These are phyloP conservation scores for Caenorhabditis sp. DNA, from an alignment of 2,888 invertebrate genomes.

Conservation along the genomic window DNA sequence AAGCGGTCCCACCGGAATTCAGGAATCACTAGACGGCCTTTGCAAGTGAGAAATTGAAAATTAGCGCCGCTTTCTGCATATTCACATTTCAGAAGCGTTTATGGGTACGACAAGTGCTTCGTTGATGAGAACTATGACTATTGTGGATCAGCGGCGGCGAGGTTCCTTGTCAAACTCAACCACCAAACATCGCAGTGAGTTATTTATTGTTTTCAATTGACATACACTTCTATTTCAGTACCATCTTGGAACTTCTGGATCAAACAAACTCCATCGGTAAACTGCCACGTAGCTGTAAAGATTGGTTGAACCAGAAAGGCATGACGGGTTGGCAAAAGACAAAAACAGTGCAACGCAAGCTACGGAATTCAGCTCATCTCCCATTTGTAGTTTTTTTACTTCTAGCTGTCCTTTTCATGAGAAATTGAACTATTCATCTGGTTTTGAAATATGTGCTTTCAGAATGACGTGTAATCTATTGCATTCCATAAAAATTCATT, in stretches of 20 bases:
- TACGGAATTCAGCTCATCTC: conserved; percentile 56
- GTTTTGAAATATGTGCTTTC: conserved; percentile 28
- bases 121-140: conserved; percentile 69
- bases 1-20: conserved; percentile 64
- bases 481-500: conserved; percentile 3
- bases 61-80: background rate
- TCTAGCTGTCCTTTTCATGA: conserved; percentile 21
- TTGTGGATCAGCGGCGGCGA: conserved; percentile 69
- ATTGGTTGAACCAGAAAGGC: conserved; percentile 66
- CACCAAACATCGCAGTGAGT: conserved; percentile 69
- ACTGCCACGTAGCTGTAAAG: conserved; percentile 61
- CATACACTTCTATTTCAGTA: conserved; percentile 23
- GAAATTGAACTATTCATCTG: conserved; percentile 3
- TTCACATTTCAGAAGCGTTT: conserved; percentile 58
- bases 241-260: conserved; percentile 58
- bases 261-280: conserved; percentile 42
- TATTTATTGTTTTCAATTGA: background rate
- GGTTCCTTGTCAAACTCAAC: conserved; percentile 68
- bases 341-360: conserved; percentile 50
- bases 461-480: conserved; percentile 21
- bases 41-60: conserved; percentile 58
- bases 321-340: conserved; percentile 63
- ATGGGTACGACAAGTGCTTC: conserved; percentile 73
- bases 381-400: conserved; percentile 43
- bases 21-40: conserved; percentile 64